Percentiles rank a stretch among this genome's conserved stretches.
phyloP scores from a whole-genome alignment of 2,113 vertebrate species.

The Telmatochromis bifrenatus region DNA sequence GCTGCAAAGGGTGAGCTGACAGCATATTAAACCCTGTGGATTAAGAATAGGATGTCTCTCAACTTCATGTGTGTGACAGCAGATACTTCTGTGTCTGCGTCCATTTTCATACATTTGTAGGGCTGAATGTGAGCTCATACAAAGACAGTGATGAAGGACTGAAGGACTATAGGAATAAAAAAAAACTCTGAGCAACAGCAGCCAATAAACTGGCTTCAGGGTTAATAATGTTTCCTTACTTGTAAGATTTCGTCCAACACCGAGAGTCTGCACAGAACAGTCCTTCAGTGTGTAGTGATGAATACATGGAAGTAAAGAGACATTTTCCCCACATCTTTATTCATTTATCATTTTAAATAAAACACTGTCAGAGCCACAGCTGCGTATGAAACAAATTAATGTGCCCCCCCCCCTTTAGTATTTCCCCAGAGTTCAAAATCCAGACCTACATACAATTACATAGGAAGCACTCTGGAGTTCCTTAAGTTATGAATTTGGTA shows the following conservation, averaged over 20 bases:
- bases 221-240: not conserved
- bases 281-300: not conserved
- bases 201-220: not conserved
- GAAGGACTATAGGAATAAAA: not conserved
- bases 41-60: not conserved
- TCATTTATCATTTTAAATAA: not conserved
- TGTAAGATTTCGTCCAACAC: not conserved
- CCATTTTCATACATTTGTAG: not conserved
- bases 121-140: not conserved
- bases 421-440: not conserved
- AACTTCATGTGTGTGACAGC: not conserved
- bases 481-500: not conserved
- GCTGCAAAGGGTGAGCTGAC: not conserved
- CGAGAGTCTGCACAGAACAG: not conserved
- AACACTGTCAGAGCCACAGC: not conserved
- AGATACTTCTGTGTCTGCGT: not conserved
- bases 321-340: not conserved
- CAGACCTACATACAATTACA: not conserved
- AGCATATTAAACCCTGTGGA: not conserved
- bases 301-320: not conserved
- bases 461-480: not conserved
- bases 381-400: not conserved
- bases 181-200: not conserved
- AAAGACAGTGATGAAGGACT: not conserved
- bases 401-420: not conserved